These are phyloP conservation scores for Calcarius lapponicus DNA, from an alignment of 2,797 vertebrate species.

Conservation along the genomic window DNA sequence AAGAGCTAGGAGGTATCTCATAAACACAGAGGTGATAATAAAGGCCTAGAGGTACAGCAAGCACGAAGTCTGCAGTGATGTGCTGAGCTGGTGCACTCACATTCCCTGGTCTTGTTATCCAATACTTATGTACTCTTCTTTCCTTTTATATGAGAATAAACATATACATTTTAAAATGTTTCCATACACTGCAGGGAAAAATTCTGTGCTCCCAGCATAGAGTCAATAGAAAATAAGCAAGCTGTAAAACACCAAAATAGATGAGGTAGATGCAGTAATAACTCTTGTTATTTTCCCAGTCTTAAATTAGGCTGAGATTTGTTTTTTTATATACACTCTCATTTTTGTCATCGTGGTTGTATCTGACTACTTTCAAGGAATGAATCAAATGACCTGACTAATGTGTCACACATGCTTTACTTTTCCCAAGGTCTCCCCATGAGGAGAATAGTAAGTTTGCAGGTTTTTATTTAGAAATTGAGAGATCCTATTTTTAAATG, in stretches of 20 bases:
- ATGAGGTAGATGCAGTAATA: background rate
- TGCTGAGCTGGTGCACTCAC: background rate
- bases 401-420: background rate
- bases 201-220: background rate
- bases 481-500: background rate
- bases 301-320: background rate
- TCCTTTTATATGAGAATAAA: background rate
- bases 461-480: background rate
- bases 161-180: background rate
- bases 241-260: background rate
- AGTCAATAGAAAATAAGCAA: background rate
- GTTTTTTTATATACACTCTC: background rate
- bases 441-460: background rate
- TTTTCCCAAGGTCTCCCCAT: background rate
- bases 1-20: background rate
- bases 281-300: background rate
- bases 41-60: background rate
- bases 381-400: background rate
- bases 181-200: background rate
- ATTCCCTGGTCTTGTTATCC: background rate
- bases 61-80: background rate
- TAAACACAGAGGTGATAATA: background rate
- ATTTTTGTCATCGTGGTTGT: background rate
- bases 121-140: background rate
- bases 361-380: background rate